phyloP scores from a whole-genome alignment of 2,888 invertebrate species.

The Melieria crassipennis region DNA sequence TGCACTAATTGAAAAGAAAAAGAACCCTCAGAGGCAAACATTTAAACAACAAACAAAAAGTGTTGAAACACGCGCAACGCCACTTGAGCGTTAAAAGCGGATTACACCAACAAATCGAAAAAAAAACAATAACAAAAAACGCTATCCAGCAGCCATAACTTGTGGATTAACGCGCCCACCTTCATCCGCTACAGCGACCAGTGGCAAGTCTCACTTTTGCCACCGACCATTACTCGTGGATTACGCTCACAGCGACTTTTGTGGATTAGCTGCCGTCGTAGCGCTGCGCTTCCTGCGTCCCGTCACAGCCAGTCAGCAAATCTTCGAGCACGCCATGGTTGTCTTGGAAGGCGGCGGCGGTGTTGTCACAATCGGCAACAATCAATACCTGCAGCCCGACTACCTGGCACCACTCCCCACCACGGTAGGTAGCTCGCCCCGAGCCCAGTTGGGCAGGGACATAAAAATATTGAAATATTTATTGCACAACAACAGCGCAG shows the following conservation, averaged over 20 bases:
- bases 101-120: slow-evolving; percentile 8
- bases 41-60: not conserved
- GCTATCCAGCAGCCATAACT: slow-evolving; percentile 10
- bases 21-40: slow-evolving; percentile 42
- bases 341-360: slow-evolving; percentile 90
- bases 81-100: not conserved
- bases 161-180: not conserved
- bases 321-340: slow-evolving; percentile 72
- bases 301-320: slow-evolving; percentile 3
- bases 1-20: slow-evolving; percentile 14
- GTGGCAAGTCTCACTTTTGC: not conserved
- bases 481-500: not conserved
- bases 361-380: slow-evolving; percentile 88
- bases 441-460: not conserved
- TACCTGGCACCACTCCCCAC: slow-evolving; percentile 94
- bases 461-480: slow-evolving; percentile 1
- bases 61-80: slow-evolving; percentile 15
- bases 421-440: slow-evolving; percentile 77
- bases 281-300: not conserved
- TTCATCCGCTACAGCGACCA: slow-evolving; percentile 8
- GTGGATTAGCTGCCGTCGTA: slow-evolving; percentile 45
- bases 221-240: slow-evolving; percentile 38
- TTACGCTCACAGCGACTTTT: slow-evolving; percentile 38
- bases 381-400: slow-evolving; percentile 96
- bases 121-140: slow-evolving; percentile 7